Evolutionary conservation across 2,888 invertebrate genomes (phyloP), one percentile per base, ranked within the genome.

Genomic region (Pasiphila rectangulata): DNA sequence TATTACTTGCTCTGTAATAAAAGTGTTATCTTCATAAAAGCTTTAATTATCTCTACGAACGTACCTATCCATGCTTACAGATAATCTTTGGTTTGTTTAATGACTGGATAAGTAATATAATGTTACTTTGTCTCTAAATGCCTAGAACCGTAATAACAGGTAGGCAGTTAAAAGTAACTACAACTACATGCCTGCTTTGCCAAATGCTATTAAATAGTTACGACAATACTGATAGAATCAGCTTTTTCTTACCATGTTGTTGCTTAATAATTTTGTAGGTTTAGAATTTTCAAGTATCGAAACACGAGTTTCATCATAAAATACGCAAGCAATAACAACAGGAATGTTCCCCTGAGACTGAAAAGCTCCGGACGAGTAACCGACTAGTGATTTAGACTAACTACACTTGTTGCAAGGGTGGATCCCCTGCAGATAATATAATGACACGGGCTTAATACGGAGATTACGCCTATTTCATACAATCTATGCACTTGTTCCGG

Each of bases 311-410:
- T 30, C 39, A 29, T 61, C 50, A 54, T 49, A 47, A 49, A 30
- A 46, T 47, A 62, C 46, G 54, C 56, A 68, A 64, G 61, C 69
- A 56, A 61, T 68, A 68, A 77, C 81, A 75, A 74, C 65, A 56
- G 67, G 68, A 69, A 67, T 63, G 63, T 66, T 75, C 86, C 81
- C 83, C 55, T 54, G 82, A 75, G 83, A 79, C 72, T 65, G 69
- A 63, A 78, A 75, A 69, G 70, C 69, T 72, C 69, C 64, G 76
- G 78, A 70, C 69, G 67, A 75, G 72, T 69, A 32, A 68, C 64
- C 61, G 64, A 63, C 58, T 70, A 77, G 81, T 80, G 83, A 87
- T 87, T 84, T 83, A 83, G 74, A 75, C 77, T 76, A 83, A 83
- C 79, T 81, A 76, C 84, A 81, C 84, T 81, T 82, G 82, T 81